phyloP scores from a whole-genome alignment of 1,140 invertebrate species.

The silkworm (Bombyx mori) region DNA sequence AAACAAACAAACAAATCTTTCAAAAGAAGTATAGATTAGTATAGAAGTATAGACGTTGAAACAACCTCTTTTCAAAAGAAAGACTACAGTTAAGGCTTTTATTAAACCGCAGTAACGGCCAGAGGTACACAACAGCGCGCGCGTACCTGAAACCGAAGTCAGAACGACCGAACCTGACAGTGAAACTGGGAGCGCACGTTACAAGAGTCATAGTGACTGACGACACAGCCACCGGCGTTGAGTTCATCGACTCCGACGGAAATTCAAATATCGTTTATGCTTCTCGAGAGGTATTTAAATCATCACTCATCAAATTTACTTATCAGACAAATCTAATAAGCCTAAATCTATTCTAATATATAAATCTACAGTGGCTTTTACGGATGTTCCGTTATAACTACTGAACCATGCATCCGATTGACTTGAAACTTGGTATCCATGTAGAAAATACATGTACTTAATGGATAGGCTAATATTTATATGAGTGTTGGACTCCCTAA shows the following conservation, averaged over 20 bases:
- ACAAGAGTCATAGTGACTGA: constrained; percentile 58
- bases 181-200: constrained; percentile 79
- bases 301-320: neutral
- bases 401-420: no score
- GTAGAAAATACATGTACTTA: no score
- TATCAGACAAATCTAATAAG: neutral
- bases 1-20: no score
- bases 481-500: no score
- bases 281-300: constrained; percentile 30
- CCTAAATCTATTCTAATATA: no score
- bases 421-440: no score
- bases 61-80: neutral
- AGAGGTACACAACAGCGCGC: constrained; percentile 82
- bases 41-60: no score
- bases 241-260: constrained; percentile 28
- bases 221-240: constrained; percentile 25
- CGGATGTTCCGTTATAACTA: no score
- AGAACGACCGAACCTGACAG: constrained; percentile 78
- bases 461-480: no score
- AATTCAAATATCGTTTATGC: constrained; percentile 20
- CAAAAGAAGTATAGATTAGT: neutral
- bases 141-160: constrained; percentile 86
- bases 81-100: neutral
- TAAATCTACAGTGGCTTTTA: no score
- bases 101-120: constrained; percentile 77